phyloP scores from a whole-genome alignment of 2,113 vertebrate genomes.

The Agelaius phoeniceus region DNA sequence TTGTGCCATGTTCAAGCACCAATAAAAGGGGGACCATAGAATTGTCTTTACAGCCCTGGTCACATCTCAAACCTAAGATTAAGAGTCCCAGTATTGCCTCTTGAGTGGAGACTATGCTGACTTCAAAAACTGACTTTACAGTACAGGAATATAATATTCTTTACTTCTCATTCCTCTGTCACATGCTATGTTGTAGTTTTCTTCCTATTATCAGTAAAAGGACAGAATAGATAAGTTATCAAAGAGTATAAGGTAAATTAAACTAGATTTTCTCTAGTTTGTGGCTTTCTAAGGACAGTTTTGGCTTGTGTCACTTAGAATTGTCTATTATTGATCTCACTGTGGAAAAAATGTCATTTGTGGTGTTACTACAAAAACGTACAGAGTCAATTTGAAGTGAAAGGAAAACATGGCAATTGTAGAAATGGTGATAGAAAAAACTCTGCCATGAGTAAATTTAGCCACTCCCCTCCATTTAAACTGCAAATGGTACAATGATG shows the following conservation, averaged over 20 bases:
- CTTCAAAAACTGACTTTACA: not conserved
- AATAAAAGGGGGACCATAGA: fast-evolving
- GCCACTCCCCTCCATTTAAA: not conserved
- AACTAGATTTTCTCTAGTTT: not conserved
- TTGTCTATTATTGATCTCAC: not conserved
- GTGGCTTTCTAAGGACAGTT: not conserved
- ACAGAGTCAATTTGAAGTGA: not conserved
- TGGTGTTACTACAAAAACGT: not conserved
- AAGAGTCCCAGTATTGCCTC: not conserved
- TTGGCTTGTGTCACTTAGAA: not conserved
- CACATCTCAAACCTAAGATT: not conserved
- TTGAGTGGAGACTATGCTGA: not conserved
- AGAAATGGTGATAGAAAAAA: not conserved
- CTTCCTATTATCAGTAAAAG: not conserved
- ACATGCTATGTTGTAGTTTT: not conserved
- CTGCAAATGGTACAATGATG: not conserved
- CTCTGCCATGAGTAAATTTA: not conserved
- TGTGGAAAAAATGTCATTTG: not conserved
- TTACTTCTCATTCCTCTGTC: not conserved
- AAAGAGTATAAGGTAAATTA: not conserved
- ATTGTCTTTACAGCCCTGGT: not conserved
- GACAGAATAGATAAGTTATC: not conserved
- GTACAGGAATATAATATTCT: not conserved
- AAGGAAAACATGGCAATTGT: not conserved
- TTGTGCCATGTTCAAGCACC: not conserved